Percentiles rank a stretch among this genome's conserved stretches.
Evolutionary conservation across 2,888 invertebrate genomes (phyloP).

Genomic region (Candidula unifasciata): DNA sequence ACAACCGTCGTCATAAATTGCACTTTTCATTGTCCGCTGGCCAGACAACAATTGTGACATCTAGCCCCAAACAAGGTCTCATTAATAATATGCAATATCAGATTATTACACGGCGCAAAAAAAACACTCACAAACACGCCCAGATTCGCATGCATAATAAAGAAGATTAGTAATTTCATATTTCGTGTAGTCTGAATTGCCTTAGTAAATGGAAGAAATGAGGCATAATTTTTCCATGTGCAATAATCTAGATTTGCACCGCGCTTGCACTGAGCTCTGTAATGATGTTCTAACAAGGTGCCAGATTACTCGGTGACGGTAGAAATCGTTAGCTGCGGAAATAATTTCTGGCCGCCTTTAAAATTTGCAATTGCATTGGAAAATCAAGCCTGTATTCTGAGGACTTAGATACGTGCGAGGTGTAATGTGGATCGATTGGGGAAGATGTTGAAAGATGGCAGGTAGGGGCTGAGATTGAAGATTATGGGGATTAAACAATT

Average conservation of each 20-base stretch:
- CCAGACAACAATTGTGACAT: neutral
- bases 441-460: neutral
- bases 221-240: neutral
- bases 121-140: too few relatives aligned
- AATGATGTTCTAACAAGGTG: conserved; percentile 19
- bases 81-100: neutral
- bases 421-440: neutral
- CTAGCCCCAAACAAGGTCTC: neutral
- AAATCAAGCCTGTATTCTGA: neutral
- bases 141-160: too few relatives aligned
- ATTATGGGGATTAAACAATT: neutral
- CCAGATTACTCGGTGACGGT: conserved; percentile 25
- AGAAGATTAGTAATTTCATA: too few relatives aligned
- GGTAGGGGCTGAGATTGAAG: neutral
- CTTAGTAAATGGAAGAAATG: too few relatives aligned
- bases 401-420: neutral
- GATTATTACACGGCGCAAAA: neutral
- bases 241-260: conserved; percentile 5
- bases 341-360: neutral
- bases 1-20: too few relatives aligned
- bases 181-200: too few relatives aligned
- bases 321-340: conserved; percentile 36
- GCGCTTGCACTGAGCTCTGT: neutral
- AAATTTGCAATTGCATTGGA: neutral
- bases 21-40: neutral